A percentile compares a stretch with the other conserved stretches of the same genome.
These are phyloP conservation scores for Chondrilla cf. caribensis DNA, from an alignment of 37 sponge, comb jelly and placozoan genomes.

Conservation along the genomic window DNA sequence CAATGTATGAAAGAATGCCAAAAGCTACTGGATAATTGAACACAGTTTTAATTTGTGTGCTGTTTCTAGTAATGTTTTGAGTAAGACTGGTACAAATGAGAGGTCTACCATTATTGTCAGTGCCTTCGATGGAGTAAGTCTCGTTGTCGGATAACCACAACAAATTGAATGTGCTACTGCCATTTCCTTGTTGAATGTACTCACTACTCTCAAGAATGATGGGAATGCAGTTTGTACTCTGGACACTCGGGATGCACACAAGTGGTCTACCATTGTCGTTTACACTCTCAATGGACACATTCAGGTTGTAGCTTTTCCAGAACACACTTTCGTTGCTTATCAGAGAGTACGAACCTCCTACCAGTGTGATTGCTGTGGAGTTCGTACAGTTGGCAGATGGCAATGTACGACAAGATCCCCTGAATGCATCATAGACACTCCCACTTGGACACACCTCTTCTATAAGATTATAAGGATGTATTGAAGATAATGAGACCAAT, in stretches of 20 bases:
- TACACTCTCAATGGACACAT: too few species aligned
- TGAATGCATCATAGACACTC: too few species aligned
- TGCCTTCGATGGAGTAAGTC: not conserved
- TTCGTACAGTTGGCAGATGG: too few species aligned
- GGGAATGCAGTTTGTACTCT: not conserved
- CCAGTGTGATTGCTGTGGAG: too few species aligned
- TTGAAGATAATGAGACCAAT: not conserved
- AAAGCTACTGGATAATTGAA: slow-evolving; percentile 4
- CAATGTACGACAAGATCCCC: too few species aligned
- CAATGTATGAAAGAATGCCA: slow-evolving; percentile 47
- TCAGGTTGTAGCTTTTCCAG: too few species aligned
- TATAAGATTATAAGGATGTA: too few species aligned
- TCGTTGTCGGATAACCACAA: not conserved
- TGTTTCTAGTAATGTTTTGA: not conserved
- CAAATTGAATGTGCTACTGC: not conserved
- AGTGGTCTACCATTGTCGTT: too few species aligned
- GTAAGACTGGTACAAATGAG: not conserved
- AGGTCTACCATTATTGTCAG: not conserved
- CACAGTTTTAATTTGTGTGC: not conserved
- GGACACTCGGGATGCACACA: too few species aligned
- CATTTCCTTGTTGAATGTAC: not conserved
- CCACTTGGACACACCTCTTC: too few species aligned
- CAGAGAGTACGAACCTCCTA: too few species aligned
- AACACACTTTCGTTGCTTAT: too few species aligned
- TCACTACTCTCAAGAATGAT: not conserved